Evolutionary conservation across 2,797 vertebrate genomes (phyloP).

Genomic region (Oophaga sylvatica): DNA sequence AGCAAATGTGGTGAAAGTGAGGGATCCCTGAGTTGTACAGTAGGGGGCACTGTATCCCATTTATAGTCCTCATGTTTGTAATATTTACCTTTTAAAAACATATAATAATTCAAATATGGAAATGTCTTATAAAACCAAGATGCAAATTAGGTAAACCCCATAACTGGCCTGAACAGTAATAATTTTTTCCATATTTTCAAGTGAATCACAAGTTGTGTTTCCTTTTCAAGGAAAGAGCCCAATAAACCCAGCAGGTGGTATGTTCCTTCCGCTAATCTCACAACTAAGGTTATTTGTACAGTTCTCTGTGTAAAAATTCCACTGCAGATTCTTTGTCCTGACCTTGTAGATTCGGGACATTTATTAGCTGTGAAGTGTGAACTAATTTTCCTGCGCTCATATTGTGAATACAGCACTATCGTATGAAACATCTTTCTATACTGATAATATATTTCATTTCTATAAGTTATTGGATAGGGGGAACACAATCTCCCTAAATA

Average conservation of each 20-base stretch:
- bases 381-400: background rate
- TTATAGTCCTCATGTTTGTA: too few relatives aligned
- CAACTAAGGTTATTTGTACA: background rate
- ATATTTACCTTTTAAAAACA: background rate
- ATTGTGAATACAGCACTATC: background rate
- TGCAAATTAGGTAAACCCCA: background rate
- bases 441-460: background rate
- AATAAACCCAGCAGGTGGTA: background rate
- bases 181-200: background rate
- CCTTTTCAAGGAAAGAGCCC: background rate
- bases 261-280: conserved; percentile 23
- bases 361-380: conserved; percentile 8
- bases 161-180: background rate
- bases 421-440: background rate
- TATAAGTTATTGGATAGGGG: background rate
- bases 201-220: conserved; percentile 24
- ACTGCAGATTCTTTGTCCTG: conserved; percentile 4
- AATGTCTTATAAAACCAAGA: background rate
- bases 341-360: conserved; percentile 8
- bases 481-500: background rate
- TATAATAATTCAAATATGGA: background rate
- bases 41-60: background rate
- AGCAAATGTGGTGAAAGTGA: too few relatives aligned
- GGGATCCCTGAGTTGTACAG: too few relatives aligned
- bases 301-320: background rate